phyloP scores from a whole-genome alignment of 2,113 vertebrate genomes.

The Brachyhypopomus gauderio region DNA sequence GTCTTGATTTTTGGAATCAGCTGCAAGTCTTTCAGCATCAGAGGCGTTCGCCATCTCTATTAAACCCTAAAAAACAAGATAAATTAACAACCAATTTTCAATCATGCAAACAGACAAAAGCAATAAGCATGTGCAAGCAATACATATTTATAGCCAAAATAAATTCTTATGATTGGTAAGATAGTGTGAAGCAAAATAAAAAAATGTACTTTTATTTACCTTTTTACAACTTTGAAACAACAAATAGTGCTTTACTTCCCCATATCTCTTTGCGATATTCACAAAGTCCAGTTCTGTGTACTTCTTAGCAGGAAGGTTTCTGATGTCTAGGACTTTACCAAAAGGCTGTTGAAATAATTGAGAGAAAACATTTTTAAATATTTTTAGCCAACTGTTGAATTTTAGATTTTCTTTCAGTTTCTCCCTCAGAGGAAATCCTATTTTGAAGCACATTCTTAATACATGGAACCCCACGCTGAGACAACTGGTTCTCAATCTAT shows the following conservation, averaged over 20 bases:
- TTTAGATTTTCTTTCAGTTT: no score
- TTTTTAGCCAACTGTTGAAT: background rate
- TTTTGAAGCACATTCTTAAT: no score
- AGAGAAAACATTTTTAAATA: background rate
- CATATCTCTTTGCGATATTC: conserved; percentile 36
- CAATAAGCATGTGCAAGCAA: no score
- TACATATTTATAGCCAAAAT: background rate
- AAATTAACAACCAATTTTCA: background rate
- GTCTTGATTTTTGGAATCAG: conserved; percentile 31
- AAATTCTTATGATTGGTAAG: no score
- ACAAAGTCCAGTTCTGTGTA: conserved; percentile 42
- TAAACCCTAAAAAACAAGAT: conserved; percentile 24
- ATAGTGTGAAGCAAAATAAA: background rate
- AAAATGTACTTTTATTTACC: conserved; percentile 13
- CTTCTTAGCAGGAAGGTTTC: conserved; percentile 42
- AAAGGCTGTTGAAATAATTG: conserved; percentile 22
- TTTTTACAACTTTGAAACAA: conserved; percentile 17
- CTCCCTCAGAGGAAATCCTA: background rate
- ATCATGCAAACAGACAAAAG: background rate
- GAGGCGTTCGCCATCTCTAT: conserved; percentile 60
- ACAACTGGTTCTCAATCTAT: no score
- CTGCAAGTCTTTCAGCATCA: conserved; percentile 55
- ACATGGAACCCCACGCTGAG: no score
- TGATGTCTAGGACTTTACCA: conserved; percentile 46
- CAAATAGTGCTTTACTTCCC: conserved; percentile 10